These are phyloP conservation scores for Drosophila subpulchrella DNA, from an alignment of 1,140 invertebrate genomes.

Conservation along the genomic window DNA sequence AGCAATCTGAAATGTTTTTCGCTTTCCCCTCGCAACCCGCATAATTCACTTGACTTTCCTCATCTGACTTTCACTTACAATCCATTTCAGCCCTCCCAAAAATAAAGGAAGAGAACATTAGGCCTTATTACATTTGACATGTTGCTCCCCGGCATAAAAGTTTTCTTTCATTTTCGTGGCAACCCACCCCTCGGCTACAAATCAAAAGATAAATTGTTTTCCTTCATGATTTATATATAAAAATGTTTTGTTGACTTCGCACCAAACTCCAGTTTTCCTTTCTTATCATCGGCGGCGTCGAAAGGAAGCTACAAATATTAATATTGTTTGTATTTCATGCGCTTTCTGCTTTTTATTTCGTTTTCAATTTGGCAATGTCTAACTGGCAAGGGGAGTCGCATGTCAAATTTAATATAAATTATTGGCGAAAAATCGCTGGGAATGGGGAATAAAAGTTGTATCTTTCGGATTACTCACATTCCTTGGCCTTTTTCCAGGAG, in stretches of 20 bases:
- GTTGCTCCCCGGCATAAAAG: slow-evolving; percentile 55
- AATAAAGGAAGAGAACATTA: slow-evolving; percentile 46
- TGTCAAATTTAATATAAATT: slow-evolving; percentile 69
- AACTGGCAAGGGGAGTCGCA: slow-evolving; percentile 2
- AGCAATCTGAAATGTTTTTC: slow-evolving; percentile 58
- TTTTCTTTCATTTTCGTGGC: slow-evolving; percentile 49
- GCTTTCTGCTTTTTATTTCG: slow-evolving; percentile 61
- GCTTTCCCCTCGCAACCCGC: slow-evolving; percentile 36
- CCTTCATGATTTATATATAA: slow-evolving; percentile 79
- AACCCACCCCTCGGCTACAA: slow-evolving; percentile 67
- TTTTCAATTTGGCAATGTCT: slow-evolving; percentile 56
- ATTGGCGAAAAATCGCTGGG: slow-evolving; percentile 33
- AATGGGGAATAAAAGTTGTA: slow-evolving; percentile 11
- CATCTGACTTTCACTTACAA: slow-evolving; percentile 57
- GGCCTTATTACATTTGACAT: slow-evolving; percentile 82
- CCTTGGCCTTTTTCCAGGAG: slow-evolving; percentile 20
- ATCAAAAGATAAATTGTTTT: slow-evolving; percentile 83
- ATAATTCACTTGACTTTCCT: slow-evolving; percentile 59
- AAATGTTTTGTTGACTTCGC: slow-evolving; percentile 65
- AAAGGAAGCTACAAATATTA: slow-evolving; percentile 75
- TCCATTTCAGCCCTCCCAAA: slow-evolving; percentile 21
- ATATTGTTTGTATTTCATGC: slow-evolving; percentile 71
- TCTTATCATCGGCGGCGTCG: slow-evolving; percentile 56
- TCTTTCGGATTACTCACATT: slow-evolving; percentile 38
- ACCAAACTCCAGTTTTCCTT: slow-evolving; percentile 25